Conservation (phyloP, 2,888 invertebrate genomes). For the Heteropelma amictum region DNA sequence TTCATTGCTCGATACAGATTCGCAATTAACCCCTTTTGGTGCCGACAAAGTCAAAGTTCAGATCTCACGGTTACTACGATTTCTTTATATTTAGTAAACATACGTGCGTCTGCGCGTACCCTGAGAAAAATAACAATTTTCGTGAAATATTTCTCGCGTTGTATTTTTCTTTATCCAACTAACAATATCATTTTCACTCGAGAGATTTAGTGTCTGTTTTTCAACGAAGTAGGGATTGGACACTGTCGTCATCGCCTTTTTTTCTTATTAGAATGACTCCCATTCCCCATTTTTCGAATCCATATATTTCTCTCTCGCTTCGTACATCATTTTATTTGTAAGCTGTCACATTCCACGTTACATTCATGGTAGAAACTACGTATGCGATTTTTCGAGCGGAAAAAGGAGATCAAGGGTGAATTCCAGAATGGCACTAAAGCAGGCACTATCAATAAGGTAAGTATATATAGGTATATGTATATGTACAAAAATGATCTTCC, state of each 20-base stretch:
- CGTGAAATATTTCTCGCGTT: too few species aligned
- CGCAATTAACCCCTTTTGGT: slow-evolving; percentile 62
- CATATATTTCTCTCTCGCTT: slow-evolving; percentile 2
- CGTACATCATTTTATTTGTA: not conserved
- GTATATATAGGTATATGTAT: too few species aligned
- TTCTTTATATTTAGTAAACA: not conserved
- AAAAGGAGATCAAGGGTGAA: slow-evolving; percentile 40
- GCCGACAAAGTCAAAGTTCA: slow-evolving; percentile 42
- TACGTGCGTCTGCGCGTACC: slow-evolving; percentile 9
- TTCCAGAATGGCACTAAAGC: not conserved
- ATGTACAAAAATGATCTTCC: too few species aligned
- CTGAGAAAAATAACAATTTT: too few species aligned
- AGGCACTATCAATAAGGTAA: too few species aligned
- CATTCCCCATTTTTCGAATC: not conserved
- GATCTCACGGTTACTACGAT: slow-evolving; percentile 16
- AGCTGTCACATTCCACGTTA: not conserved
- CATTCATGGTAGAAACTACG: not conserved
- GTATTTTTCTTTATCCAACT: too few species aligned
- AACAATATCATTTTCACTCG: too few species aligned
- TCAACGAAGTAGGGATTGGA: too few species aligned
- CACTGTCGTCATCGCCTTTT: too few species aligned
- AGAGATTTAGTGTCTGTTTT: too few species aligned
- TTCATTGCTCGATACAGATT: slow-evolving; percentile 58
- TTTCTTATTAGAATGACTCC: not conserved
- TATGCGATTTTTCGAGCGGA: slow-evolving; percentile 15